A percentile compares a stretch with the other conserved stretches of the same genome.
phyloP scores from a whole-genome alignment of 2,113 vertebrate genomes.

The Elephantulus edwardii region DNA sequence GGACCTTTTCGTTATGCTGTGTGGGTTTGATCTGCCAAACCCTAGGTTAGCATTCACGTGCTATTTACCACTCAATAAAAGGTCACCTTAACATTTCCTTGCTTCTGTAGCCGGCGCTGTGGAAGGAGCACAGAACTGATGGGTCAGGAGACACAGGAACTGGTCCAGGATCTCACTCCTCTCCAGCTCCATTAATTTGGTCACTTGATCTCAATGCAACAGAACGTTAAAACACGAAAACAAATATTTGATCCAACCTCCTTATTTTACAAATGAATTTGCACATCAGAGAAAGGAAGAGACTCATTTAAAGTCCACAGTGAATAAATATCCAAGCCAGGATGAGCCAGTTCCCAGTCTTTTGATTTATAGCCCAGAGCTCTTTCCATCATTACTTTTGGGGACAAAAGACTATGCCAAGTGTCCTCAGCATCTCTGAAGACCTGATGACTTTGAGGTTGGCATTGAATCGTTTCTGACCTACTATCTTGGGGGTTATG shows the following conservation, averaged over 20 bases:
- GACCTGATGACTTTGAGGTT: constrained; percentile 39
- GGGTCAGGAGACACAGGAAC: neutral
- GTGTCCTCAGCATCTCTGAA: constrained; percentile 41
- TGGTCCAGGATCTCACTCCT: neutral
- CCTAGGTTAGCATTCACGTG: neutral
- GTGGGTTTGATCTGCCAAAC: neutral
- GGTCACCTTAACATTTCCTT: neutral
- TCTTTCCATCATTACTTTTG: constrained; percentile 53
- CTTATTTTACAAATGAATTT: constrained; percentile 1
- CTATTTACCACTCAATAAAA: neutral
- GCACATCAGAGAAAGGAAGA: neutral
- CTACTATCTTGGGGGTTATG: neutral
- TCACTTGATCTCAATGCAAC: neutral
- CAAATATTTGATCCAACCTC: neutral
- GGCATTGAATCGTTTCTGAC: neutral
- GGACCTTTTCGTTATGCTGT: neutral
- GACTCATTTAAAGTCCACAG: neutral
- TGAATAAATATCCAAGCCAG: neutral
- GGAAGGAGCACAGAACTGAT: neutral
- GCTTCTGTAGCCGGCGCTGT: neutral
- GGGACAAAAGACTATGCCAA: constrained; percentile 45
- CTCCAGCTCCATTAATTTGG: neutral
- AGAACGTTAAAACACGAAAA: constrained; percentile 8
- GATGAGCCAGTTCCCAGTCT: neutral
- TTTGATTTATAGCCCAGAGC: constrained; percentile 57